Evolutionary conservation across 2,888 invertebrate species (phyloP).

Genomic region (Pyralis farinalis): DNA sequence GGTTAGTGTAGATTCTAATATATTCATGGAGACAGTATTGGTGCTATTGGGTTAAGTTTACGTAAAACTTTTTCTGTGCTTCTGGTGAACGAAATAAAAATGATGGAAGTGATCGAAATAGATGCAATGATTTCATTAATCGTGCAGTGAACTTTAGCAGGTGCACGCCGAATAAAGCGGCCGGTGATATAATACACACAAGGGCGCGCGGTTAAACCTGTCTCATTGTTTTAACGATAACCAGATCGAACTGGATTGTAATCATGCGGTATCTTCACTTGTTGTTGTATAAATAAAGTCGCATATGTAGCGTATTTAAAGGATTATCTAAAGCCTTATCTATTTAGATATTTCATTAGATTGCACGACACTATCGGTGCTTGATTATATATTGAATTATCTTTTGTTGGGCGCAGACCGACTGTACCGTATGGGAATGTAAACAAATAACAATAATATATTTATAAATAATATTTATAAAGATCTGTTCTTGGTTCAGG

Average conservation of each 20-base stretch:
- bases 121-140: constrained; percentile 30
- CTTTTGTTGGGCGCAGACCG: too few relatives aligned
- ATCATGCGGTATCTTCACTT: constrained; percentile 9
- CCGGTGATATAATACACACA: constrained; percentile 54
- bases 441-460: too few relatives aligned
- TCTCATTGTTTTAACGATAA: constrained; percentile 41
- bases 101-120: constrained; percentile 25
- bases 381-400: too few relatives aligned
- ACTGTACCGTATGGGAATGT: too few relatives aligned
- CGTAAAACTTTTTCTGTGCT: neutral
- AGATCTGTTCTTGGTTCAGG: too few relatives aligned
- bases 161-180: constrained; percentile 40
- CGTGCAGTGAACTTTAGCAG: constrained; percentile 59
- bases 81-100: constrained; percentile 10
- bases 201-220: constrained; percentile 51
- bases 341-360: too few relatives aligned
- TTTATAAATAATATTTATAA: too few relatives aligned
- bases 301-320: neutral
- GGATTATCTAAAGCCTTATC: neutral
- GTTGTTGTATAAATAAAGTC: neutral
- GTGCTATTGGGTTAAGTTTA: too few relatives aligned
- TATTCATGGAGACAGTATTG: too few relatives aligned
- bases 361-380: too few relatives aligned
- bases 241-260: constrained; percentile 24
- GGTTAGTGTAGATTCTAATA: too few relatives aligned